Base-by-base conservation (phyloP, 1,140 invertebrate species). In the Drosophila punjabiensis region DNA sequence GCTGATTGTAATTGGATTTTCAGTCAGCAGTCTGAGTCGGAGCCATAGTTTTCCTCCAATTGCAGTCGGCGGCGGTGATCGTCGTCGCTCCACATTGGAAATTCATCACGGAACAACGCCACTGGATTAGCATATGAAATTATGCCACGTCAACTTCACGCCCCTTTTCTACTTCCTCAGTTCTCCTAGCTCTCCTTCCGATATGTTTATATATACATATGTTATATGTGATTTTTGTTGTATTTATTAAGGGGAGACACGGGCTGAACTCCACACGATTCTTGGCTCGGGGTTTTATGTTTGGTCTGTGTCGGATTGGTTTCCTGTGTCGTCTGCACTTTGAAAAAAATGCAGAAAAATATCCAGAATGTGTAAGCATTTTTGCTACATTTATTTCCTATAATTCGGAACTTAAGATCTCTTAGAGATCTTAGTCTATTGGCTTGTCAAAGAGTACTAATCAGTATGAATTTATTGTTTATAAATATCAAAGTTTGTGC, bases 101-200 rank as follows among this genome's bases (percentile, higher is more conserved):
- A 71, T 71, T 47, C 50, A 68, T 68, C 50, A 55, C 24, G 63
- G 50, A 43, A 39, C 62, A 60, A 48, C 24, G 32, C 53, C 24
- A 52, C 74, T 61, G 78, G 74, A 88, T 88, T 88, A 73, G 78
- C 85, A 88, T 88, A 89, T 70, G 79, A 70, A 89, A 88, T 81
- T 55, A 69, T 69, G 77, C 66, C 84, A 76, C 80, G 71, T 64
- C 71, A 73, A 76, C 59, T 33, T 67, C 43, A 67, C 45, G 41
- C 61, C 50, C 43, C 43, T 47, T 39, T 39, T 47, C 30, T 11
- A 47, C 20, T 37, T 65, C 50, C 41, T 55, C 13, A 20, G 28
- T 13, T n/a, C 20, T 48, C 11, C 28, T 14, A 3, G 5, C 8
- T 41, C n/a, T 41, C n/a, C 39, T 56, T 52, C 30, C 20, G 35